These are phyloP conservation scores for Odontomyia ornata DNA, from an alignment of 2,888 invertebrate species.

Conservation along the genomic window DNA sequence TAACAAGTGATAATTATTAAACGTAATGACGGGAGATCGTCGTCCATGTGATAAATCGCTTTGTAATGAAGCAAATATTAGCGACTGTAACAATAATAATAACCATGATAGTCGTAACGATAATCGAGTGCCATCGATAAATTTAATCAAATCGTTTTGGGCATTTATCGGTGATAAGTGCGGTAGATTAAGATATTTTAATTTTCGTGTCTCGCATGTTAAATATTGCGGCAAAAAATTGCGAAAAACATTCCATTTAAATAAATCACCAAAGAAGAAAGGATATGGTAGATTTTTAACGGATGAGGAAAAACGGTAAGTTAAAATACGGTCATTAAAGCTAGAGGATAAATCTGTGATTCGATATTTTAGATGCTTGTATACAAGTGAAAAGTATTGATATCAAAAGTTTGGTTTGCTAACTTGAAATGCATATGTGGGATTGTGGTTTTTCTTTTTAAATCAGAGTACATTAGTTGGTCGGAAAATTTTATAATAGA, in stretches of 20 bases:
- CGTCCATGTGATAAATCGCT: constrained; percentile 9
- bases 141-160: constrained; percentile 51
- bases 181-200: constrained; percentile 50
- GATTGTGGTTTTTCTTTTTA: no score
- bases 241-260: constrained; percentile 60
- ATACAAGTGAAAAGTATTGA: no score
- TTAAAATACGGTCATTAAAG: no score
- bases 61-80: constrained; percentile 2
- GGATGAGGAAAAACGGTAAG: constrained; percentile 77
- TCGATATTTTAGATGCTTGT: no score
- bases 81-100: constrained; percentile 32
- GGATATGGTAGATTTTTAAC: constrained; percentile 73
- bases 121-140: constrained; percentile 33
- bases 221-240: constrained; percentile 54
- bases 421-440: no score
- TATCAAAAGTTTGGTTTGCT: no score
- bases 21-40: constrained; percentile 32
- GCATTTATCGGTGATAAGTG: constrained; percentile 50
- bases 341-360: no score
- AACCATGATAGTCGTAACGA: constrained; percentile 17
- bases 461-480: no score
- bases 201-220: constrained; percentile 49
- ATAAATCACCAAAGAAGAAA: constrained; percentile 66
- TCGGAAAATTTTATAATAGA: no score
- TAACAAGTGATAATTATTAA: not conserved